Conservation (phyloP, 2,113 vertebrate species). For the Gymnorhina tibicen region DNA sequence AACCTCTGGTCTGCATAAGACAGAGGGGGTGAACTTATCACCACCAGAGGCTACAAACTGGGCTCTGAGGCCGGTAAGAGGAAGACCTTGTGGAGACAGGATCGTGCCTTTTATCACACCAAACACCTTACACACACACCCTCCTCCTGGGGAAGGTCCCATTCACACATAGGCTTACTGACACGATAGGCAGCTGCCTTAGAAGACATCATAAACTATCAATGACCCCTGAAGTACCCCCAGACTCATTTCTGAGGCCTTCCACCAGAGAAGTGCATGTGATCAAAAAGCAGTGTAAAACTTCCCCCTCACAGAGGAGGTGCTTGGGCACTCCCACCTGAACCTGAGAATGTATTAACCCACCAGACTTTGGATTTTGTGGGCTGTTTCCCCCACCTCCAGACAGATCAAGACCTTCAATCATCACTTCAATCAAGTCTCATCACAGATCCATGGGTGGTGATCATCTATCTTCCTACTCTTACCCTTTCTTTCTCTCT, state of each 20-base stretch:
- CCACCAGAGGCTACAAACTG: not conserved
- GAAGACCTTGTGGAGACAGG: not conserved
- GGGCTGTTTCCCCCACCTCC: not conserved
- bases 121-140: not conserved
- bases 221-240: not conserved
- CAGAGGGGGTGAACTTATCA: not conserved
- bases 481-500: not conserved
- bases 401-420: not conserved
- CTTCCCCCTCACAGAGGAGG: accelerated
- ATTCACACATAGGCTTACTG: not conserved
- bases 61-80: not conserved
- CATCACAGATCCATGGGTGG: not conserved
- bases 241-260: not conserved
- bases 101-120: accelerated
- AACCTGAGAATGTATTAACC: not conserved
- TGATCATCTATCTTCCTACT: not conserved
- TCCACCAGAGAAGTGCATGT: not conserved
- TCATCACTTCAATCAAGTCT: not conserved
- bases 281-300: not conserved
- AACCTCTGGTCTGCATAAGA: not conserved
- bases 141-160: not conserved
- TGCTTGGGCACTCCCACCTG: not conserved
- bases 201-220: not conserved
- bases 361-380: not conserved
- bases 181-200: not conserved